Evolutionary conservation across 2,113 vertebrate species (phyloP), one percentile per base, ranked within the genome.

Genomic region (Pristiophorus japonicus): DNA sequence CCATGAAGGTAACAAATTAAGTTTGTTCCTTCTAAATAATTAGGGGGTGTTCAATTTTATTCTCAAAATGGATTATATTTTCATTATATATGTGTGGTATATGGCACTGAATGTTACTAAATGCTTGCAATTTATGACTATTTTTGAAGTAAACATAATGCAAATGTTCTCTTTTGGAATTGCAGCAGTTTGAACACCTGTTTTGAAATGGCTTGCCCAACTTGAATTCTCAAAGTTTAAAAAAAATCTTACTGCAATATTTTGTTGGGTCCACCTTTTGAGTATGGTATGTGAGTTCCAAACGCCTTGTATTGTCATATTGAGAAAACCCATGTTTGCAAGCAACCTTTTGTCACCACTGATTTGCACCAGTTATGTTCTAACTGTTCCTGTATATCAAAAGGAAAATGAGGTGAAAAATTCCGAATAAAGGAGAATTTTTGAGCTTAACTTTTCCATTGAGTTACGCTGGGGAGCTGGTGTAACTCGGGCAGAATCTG

Each of bases 91-190:
- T 90, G 87, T 70, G 45, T 94, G 93, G 93, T 94, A 73, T 94
- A 94, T 94, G 93, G 66, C 93, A 94, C 93, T 51, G 66, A 18
- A 94, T 94, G 65, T 94, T 30, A 47, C 27, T 30, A 94, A 94
- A 67, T 94, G 93, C 66, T 45, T 94, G 65, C 66, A 94, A 67
- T 51, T 94, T 70, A 34, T 47, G 67, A 94, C 38, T n/a, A n/a
- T 92, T 18, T 63, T 63, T 6, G 4, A 38, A 22, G 34, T n/a
- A 5, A 16, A 47, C 24, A 30, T 47, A 12, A 18, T 73, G 66
- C 62, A 42, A 11, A 67, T 94, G 38, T 70, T 94, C 66, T 14
- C 24, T 59, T 94, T 45, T 34, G 42, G n/a, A 94, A 51, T 70
- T 30, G 20, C n/a, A 18, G 1, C 27, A 55, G 10, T 24, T 92